Evolutionary conservation across 2,797 vertebrate species (phyloP).

Genomic region (Mormyrops attenuatus): DNA sequence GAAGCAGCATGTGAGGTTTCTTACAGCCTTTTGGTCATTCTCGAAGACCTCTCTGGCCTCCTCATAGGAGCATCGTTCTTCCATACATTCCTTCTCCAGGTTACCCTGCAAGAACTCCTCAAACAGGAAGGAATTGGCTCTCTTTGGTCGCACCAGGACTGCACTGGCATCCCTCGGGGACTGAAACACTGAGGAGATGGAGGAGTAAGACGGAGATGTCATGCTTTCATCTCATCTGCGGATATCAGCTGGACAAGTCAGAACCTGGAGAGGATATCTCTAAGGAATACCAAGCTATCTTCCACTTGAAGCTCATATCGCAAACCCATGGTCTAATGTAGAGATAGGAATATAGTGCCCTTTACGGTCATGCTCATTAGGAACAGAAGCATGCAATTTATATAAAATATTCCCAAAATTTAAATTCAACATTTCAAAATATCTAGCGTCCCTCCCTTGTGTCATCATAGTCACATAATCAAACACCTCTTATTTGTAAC

Average conservation of each 20-base stretch:
- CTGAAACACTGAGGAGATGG: slow-evolving; percentile 60
- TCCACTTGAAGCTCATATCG: background rate
- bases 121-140: slow-evolving; percentile 61
- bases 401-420: background rate
- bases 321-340: background rate
- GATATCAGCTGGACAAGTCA: background rate
- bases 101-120: slow-evolving; percentile 79
- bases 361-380: background rate
- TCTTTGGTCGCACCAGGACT: slow-evolving; percentile 63
- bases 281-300: background rate
- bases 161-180: slow-evolving; percentile 42
- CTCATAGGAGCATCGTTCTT: slow-evolving; percentile 74
- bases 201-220: background rate
- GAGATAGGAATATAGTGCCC: background rate
- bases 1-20: background rate
- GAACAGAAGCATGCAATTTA: background rate
- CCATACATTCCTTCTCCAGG: slow-evolving; percentile 80
- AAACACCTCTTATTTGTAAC: background rate
- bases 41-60: slow-evolving; percentile 83
- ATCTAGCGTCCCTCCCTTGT: background rate
- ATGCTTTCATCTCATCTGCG: background rate
- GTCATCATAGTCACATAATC: background rate
- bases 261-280: background rate
- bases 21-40: slow-evolving; percentile 57
- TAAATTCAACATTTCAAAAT: background rate